phyloP scores from a whole-genome alignment of 2,797 vertebrate species.

The Melanotaenia boesemani region DNA sequence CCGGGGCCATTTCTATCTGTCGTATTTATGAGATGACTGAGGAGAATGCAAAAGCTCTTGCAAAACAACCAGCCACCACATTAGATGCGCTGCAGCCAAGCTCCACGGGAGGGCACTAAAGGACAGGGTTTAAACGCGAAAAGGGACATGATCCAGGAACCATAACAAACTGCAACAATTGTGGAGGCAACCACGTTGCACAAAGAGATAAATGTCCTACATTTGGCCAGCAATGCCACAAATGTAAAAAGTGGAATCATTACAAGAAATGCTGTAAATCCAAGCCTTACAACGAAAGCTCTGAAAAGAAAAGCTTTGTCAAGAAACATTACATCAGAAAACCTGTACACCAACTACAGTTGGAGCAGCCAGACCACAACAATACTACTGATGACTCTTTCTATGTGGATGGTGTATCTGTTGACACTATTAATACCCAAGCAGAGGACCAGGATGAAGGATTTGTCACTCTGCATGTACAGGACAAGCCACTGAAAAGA shows the following conservation, averaged over 20 bases:
- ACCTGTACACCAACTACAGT: background rate
- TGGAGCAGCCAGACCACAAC: no score
- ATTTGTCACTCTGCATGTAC: background rate
- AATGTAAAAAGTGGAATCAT: slow-evolving; percentile 40
- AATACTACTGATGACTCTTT: slow-evolving; percentile 32
- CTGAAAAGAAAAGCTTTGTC: background rate
- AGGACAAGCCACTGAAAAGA: background rate
- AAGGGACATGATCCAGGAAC: no score
- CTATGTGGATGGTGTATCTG: slow-evolving; percentile 20
- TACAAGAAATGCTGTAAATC: no score
- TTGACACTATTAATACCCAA: background rate
- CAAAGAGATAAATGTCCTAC: slow-evolving; percentile 29
- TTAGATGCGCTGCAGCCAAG: background rate
- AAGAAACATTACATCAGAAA: background rate
- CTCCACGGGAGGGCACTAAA: background rate
- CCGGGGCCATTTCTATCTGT: slow-evolving; percentile 7
- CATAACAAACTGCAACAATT: slow-evolving; percentile 40
- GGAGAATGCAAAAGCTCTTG: background rate
- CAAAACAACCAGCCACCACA: no score
- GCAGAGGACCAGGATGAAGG: background rate
- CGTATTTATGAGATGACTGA: background rate
- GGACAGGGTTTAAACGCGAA: no score
- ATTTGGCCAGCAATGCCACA: slow-evolving; percentile 34
- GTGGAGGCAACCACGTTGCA: slow-evolving; percentile 22
- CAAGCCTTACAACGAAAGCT: no score